Conservation (phyloP, 2,888 invertebrate genomes). For the Calliopum simillimum region DNA sequence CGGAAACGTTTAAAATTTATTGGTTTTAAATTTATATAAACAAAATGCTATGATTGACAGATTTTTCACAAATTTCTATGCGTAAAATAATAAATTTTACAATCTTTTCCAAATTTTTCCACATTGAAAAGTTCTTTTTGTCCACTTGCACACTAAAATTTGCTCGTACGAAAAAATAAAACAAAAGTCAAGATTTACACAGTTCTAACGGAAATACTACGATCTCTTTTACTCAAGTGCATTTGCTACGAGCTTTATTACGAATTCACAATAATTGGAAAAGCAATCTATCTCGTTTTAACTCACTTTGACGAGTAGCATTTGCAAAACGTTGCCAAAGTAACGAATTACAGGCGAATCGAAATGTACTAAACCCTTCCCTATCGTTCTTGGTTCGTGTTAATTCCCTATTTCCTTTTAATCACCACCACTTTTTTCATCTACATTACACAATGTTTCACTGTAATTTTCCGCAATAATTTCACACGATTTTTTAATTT, state of each 20-base stretch:
- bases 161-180: conserved; percentile 40
- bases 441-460: too few relatives aligned
- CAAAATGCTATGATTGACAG: conserved; percentile 37
- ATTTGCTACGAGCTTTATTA: not conserved
- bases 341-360: conserved; percentile 14
- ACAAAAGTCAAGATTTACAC: conserved; percentile 33
- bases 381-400: not conserved
- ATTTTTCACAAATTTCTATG: conserved; percentile 41
- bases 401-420: not conserved
- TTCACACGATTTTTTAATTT: not conserved
- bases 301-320: not conserved
- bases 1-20: conserved; percentile 11
- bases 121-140: conserved; percentile 36
- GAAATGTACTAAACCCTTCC: conserved; percentile 9
- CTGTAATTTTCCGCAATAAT: too few relatives aligned
- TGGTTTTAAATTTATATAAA: conserved; percentile 15
- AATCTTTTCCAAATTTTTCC: conserved; percentile 34
- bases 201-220: conserved; percentile 31
- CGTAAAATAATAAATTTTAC: conserved; percentile 33
- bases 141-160: conserved; percentile 28
- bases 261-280: not conserved
- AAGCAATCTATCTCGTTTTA: not conserved
- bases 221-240: conserved; percentile 18
- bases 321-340: conserved; percentile 25
- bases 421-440: conserved; percentile 2